Conservation (phyloP, 2,797 vertebrate species). For the Neosalanx taihuensis region DNA sequence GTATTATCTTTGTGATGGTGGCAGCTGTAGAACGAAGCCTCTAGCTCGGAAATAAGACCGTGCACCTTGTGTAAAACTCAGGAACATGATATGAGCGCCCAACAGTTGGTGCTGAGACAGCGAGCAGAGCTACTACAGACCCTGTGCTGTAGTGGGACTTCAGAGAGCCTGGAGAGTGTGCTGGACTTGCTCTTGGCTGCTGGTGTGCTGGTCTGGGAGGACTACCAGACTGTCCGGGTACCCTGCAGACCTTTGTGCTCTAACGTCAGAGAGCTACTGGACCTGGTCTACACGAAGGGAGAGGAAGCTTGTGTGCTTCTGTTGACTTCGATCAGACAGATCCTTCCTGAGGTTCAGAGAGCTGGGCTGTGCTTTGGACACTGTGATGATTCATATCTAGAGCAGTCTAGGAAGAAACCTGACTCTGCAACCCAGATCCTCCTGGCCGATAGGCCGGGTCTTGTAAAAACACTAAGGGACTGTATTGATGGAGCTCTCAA, state of each 20-base stretch:
- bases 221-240: conserved; percentile 72
- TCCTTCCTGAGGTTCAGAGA: conserved; percentile 61
- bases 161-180: conserved; percentile 76
- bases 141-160: conserved; percentile 72
- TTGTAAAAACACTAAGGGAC: conserved; percentile 69
- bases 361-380: conserved; percentile 41
- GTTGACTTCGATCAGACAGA: conserved; percentile 60
- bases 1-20: neutral
- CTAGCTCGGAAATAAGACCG: neutral
- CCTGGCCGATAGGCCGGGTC: conserved; percentile 64
- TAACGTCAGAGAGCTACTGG: conserved; percentile 73
- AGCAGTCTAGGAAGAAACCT: conserved; percentile 18
- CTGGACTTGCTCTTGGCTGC: conserved; percentile 79
- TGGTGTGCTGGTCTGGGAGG: conserved; percentile 78
- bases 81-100: conserved; percentile 63
- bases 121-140: conserved; percentile 72
- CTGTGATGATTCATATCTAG: neutral
- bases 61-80: neutral
- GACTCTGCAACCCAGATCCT: conserved; percentile 55
- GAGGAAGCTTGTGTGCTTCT: conserved; percentile 65
- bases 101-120: conserved; percentile 71
- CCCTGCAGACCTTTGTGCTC: conserved; percentile 62
- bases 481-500: conserved; percentile 66
- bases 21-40: neutral
- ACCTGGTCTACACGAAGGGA: conserved; percentile 75